Conservation (phyloP, 1,140 invertebrate species). For the Procambarus virginalis region DNA sequence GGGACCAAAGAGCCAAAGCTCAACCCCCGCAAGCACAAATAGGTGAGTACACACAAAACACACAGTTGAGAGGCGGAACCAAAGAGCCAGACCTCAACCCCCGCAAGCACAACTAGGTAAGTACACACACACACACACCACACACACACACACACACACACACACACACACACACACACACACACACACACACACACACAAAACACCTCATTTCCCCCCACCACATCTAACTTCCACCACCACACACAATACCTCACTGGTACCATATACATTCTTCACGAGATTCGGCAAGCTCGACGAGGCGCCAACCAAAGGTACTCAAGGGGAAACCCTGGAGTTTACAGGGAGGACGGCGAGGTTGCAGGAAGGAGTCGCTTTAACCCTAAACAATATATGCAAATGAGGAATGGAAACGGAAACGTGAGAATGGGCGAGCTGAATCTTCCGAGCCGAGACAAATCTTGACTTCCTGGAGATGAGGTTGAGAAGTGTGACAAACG, state of each 20-base stretch:
- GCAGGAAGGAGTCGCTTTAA: background rate
- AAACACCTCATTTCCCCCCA: background rate
- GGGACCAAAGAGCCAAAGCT: too few relatives aligned
- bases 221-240: background rate
- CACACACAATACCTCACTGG: background rate
- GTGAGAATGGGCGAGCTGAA: background rate
- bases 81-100: too few relatives aligned
- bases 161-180: constrained; percentile 23
- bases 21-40: too few relatives aligned
- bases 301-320: background rate
- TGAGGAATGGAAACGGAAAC: background rate
- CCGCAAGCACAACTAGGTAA: too few relatives aligned
- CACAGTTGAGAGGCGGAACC: too few relatives aligned
- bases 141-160: constrained; percentile 19
- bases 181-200: background rate
- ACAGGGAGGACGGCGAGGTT: background rate
- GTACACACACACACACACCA: background rate
- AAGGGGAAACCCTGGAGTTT: background rate
- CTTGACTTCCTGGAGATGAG: background rate
- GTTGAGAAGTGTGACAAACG: too few relatives aligned
- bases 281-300: background rate
- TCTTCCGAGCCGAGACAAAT: background rate
- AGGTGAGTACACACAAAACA: too few relatives aligned
- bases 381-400: background rate
- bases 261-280: background rate